Base-by-base conservation (phyloP, 1,140 invertebrate species). In the Euura lappo region DNA sequence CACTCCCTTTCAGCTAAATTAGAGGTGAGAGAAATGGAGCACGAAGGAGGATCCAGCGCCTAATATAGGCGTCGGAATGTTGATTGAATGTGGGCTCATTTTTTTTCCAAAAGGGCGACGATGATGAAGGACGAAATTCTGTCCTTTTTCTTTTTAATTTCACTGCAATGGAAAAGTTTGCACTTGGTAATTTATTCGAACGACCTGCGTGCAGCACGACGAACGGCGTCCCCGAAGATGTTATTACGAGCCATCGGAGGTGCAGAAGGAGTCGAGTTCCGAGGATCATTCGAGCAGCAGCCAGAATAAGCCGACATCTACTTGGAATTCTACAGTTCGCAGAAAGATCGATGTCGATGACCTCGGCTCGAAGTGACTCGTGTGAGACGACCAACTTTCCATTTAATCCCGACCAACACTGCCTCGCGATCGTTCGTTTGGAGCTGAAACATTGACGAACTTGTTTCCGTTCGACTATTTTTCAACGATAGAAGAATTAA, bases 251-350 rank as follows among this genome's bases (percentile, higher is more conserved):
- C 51, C 51, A n/a, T 8, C 13, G 8, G 10, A 28, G 28, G 28
- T 28, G 28, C 28, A 28, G 28, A 28, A 28, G 28, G 51, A 68
- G 66, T 68, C 8, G 8, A 28, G 66, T 68, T 68, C 66, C 66
- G 28, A 68, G 66, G 66, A 68, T 28, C 44, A 44, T 44, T 42
- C 28, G 66, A 68, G 66, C 28, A 68, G 66, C 66, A 68, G 66
- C 66, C 44, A 68, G 66, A 68, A 68, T 68, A 68, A 10, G 28
- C 28, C 8, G 66, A 28, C 66, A 68, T 44, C 66, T 68, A 68
- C 66, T 68, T 28, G 44, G 66, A 68, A 68, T 42, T 68, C 66
- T 10, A 68, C 66, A 8, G 28, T 68, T 68, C 66, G 66, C 66
- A 68, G 66, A 68, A 68, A 68, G 11, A 42, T 42, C 10, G 8